A percentile compares a stretch with the other conserved stretches of the same genome.
These are phyloP conservation scores for Psettodes erumei DNA, from an alignment of 2,113 vertebrate genomes.

Conservation along the genomic window DNA sequence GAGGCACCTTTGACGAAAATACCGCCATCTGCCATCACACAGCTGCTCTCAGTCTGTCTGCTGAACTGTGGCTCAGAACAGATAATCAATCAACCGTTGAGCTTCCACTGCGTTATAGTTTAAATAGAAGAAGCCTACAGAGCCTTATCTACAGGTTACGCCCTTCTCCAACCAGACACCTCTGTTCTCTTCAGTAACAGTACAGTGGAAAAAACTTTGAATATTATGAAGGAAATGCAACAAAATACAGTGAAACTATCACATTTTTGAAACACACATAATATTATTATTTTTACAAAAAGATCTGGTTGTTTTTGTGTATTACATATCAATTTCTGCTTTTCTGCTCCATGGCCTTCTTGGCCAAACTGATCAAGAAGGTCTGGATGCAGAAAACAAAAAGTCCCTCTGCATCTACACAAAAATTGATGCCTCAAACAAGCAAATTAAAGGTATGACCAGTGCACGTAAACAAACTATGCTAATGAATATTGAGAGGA, in stretches of 20 bases:
- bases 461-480: too few relatives aligned
- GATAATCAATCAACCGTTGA: constrained; percentile 64
- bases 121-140: constrained; percentile 27
- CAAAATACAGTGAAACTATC: neutral
- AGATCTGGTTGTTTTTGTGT: neutral
- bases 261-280: neutral
- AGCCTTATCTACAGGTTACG: constrained; percentile 77
- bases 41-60: neutral
- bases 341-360: too few relatives aligned
- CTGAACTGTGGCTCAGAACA: constrained; percentile 7
- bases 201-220: neutral
- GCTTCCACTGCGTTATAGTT: constrained; percentile 26
- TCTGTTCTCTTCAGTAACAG: constrained; percentile 17
- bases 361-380: neutral
- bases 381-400: neutral
- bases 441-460: neutral
- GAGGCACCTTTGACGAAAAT: constrained; percentile 3
- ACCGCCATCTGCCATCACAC: neutral
- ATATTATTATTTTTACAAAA: neutral
- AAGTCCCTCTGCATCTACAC: neutral
- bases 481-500: neutral
- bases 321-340: neutral
- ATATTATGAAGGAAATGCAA: neutral
- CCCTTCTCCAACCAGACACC: constrained; percentile 51
- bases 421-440: neutral